Evolutionary conservation across 2,797 vertebrate species (phyloP).

Genomic region (Myotis vivesi): DNA sequence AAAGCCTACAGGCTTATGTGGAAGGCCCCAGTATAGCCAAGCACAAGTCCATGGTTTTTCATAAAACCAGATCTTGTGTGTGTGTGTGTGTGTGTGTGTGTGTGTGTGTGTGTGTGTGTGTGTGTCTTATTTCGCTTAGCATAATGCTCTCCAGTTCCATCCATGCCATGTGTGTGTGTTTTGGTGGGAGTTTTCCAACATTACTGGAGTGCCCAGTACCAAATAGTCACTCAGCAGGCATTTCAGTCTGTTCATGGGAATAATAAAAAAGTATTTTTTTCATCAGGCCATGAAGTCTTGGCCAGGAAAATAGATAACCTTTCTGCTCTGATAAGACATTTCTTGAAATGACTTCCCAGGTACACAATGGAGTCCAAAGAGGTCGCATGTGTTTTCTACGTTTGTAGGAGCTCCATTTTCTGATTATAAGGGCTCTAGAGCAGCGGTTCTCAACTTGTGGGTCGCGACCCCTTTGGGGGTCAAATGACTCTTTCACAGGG

Average conservation of each 20-base stretch:
- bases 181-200: constrained; percentile 35
- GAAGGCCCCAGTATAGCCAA: neutral
- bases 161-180: neutral
- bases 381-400: neutral
- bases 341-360: constrained; percentile 2
- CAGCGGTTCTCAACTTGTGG: too few species aligned
- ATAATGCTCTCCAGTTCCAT: too few species aligned
- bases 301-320: neutral
- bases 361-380: neutral
- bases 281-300: neutral
- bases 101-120: too few species aligned
- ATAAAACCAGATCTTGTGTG: neutral
- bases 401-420: constrained; percentile 19
- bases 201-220: neutral
- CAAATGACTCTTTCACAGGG: too few species aligned
- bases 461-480: too few species aligned
- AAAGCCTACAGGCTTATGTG: neutral
- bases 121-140: too few species aligned
- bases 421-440: neutral
- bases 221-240: neutral
- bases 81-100: too few species aligned
- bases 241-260: neutral
- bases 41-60: neutral
- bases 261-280: neutral
- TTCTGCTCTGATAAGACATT: constrained; percentile 9